Conservation (phyloP, 92 coral and sea anemone genomes). For the Muricea muricata region DNA sequence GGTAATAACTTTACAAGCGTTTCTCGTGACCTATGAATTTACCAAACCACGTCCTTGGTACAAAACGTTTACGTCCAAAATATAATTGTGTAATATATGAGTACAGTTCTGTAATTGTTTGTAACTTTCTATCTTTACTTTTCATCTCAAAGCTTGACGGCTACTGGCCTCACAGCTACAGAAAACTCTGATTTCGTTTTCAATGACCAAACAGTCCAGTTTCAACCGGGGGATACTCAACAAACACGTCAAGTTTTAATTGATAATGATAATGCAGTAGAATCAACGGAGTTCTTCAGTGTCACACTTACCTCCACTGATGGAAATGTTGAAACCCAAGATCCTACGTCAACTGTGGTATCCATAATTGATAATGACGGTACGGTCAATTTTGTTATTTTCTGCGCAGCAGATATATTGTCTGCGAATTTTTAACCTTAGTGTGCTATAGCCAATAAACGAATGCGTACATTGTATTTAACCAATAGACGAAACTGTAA, state of each 20-base stretch:
- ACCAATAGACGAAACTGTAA: too few species aligned
- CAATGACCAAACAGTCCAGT: background rate
- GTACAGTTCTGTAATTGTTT: background rate
- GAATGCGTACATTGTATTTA: too few species aligned
- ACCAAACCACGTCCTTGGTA: too few species aligned
- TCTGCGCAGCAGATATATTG: background rate
- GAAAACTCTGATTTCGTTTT: background rate
- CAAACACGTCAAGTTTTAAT: constrained; percentile 7
- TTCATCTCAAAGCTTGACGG: background rate
- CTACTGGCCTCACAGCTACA: background rate
- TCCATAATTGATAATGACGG: background rate
- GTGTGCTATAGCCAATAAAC: background rate
- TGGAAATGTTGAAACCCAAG: background rate
- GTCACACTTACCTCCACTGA: background rate
- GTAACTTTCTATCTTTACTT: too few species aligned
- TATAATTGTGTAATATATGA: too few species aligned
- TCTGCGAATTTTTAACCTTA: background rate
- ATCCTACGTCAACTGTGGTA: background rate
- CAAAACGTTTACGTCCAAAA: too few species aligned
- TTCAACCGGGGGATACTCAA: constrained; percentile 6
- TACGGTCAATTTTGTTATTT: background rate
- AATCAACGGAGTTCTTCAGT: constrained; percentile 28
- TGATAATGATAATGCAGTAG: constrained; percentile 26
- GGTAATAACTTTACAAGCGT: too few species aligned
- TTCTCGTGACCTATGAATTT: too few species aligned